Base-by-base conservation (phyloP, 2,113 vertebrate genomes). In the Euleptes europaea region DNA sequence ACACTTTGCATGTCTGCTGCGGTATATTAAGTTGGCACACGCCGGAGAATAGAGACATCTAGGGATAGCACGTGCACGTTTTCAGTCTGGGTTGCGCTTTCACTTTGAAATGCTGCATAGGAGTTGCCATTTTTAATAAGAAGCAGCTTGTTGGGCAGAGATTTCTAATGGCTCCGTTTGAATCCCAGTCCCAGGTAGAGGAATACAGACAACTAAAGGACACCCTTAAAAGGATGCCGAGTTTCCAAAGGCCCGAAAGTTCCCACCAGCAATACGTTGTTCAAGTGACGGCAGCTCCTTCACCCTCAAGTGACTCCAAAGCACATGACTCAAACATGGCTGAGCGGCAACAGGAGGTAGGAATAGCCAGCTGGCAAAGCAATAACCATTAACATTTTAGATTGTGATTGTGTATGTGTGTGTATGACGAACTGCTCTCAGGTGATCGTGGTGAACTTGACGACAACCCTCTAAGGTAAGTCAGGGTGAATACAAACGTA, bases 201-300 rank as follows among this genome's bases (percentile, higher is more conserved):
- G 97, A 98, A 89, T 98, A 97, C 94, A 98, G 97, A 85, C 97
- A 98, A 79, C 85, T 99, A 90, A 98, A 97, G 93, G 97, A 98
- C 3, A 97, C 97, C 0, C 95, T 98, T 57, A 96, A 97, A 89
- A 97, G 91, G 91, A 96, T 94, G 83, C 95, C 97, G 23, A 97
- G 94, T 91, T 90, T 95, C 51, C 95, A 92, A 74, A 95, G 96
- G 17, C 2, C 90, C 1, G 96, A 96, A 51, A 92, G 33, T 65
- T 2, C 40, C 31, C 90, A 95, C 35, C 84, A 5, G 19, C 88
- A 78, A 11, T 91, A 93, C 0, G 67, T 86, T 33, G 88, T 85
- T 35, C 83, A 49, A 0, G 86, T 82, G 84, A 87, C 0, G 0
- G 40, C 54, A 33, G 51, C 8, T 11, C 88, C 51, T 1, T 63